A percentile compares a stretch with the other conserved stretches of the same genome.
Evolutionary conservation across 1,140 invertebrate species (phyloP).

Genomic region (Theocolax elegans): DNA sequence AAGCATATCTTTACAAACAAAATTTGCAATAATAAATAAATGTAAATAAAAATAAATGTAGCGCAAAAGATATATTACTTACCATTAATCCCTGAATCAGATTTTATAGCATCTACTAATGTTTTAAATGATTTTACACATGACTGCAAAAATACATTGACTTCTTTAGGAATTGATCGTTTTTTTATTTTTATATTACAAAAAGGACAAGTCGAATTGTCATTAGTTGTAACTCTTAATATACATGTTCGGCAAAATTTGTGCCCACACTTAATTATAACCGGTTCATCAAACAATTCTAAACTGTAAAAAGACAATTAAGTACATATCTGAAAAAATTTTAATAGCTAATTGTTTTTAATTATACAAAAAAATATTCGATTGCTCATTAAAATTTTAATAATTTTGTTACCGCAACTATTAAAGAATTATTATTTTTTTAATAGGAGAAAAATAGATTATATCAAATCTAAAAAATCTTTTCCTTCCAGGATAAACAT

Average conservation of each 20-base stretch:
- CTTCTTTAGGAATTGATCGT: slow-evolving; percentile 39
- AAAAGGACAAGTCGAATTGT: slow-evolving; percentile 42
- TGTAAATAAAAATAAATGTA: too few relatives aligned
- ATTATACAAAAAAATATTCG: too few relatives aligned
- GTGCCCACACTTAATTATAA: slow-evolving; percentile 48
- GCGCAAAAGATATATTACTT: slow-evolving; percentile 24
- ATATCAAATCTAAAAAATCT: too few relatives aligned
- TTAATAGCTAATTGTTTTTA: too few relatives aligned
- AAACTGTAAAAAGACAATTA: slow-evolving; percentile 42
- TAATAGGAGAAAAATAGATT: too few relatives aligned
- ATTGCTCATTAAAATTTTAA: too few relatives aligned
- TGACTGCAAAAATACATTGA: slow-evolving; percentile 26
- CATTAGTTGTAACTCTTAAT: slow-evolving; percentile 23
- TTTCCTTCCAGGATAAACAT: too few relatives aligned
- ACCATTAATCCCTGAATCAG: slow-evolving; percentile 44
- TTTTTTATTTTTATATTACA: slow-evolving; percentile 40
- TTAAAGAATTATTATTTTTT: too few relatives aligned
- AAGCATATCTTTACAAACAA: too few relatives aligned
- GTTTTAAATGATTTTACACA: slow-evolving; percentile 26
- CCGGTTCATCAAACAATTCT: slow-evolving; percentile 39
- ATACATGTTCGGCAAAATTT: slow-evolving; percentile 48
- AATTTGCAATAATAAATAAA: too few relatives aligned
- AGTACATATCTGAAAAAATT: too few relatives aligned
- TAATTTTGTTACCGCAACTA: too few relatives aligned
- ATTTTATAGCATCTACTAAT: slow-evolving; percentile 32